phyloP scores from a whole-genome alignment of 2,113 vertebrate genomes.

The Oreocharis arfaki region DNA sequence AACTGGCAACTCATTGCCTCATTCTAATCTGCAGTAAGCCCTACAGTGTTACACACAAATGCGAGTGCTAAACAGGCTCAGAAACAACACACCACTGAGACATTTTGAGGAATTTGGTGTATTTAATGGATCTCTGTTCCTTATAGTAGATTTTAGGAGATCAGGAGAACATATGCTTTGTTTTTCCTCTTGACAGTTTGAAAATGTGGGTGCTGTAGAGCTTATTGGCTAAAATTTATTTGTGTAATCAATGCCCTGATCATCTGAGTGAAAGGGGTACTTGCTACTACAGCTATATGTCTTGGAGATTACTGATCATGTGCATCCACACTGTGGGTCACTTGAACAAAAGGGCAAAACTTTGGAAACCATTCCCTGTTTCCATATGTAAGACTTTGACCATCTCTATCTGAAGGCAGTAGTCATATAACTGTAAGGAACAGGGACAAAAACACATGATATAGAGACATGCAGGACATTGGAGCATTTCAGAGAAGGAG shows the following conservation, averaged over 20 bases:
- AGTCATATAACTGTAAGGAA: not conserved
- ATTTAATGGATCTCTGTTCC: not conserved
- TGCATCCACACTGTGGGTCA: not conserved
- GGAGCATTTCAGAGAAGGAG: not conserved
- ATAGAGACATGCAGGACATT: not conserved
- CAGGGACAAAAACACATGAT: not conserved
- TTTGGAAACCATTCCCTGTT: not conserved
- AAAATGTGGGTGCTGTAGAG: not conserved
- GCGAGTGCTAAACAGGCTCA: not conserved
- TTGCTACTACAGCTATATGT: not conserved
- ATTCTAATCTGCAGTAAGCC: conserved; percentile 27
- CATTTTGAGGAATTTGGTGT: not conserved
- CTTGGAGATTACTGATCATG: not conserved
- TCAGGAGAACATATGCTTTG: not conserved
- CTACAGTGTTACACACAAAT: not conserved
- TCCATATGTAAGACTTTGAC: not conserved
- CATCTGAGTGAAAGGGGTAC: not conserved
- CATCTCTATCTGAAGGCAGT: not conserved
- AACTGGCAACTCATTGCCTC: conserved; percentile 45
- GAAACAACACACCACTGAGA: not conserved
- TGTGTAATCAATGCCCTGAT: not conserved
- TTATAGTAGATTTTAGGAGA: not conserved
- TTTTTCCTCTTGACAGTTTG: not conserved
- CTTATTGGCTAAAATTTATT: not conserved
- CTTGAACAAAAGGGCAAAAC: not conserved